Evolutionary conservation across 1,140 invertebrate species (phyloP).

Genomic region (Tribolium castaneum): DNA sequence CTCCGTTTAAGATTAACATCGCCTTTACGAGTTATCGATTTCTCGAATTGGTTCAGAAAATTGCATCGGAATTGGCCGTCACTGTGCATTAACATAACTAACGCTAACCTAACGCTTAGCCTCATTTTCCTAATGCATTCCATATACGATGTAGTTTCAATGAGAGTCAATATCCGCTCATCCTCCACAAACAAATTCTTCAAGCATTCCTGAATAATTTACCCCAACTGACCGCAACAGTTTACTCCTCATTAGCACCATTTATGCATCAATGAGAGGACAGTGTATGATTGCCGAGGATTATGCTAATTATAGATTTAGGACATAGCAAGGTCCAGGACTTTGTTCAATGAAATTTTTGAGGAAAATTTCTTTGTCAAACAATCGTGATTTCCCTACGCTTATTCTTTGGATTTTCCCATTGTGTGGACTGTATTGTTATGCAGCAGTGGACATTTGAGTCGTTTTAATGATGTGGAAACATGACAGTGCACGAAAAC

Average conservation of each 20-base stretch:
- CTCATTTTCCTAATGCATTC: not conserved
- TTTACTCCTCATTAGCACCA: conserved; percentile 25
- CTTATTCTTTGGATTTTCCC: not conserved
- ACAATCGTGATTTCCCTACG: not conserved
- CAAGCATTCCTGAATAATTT: conserved; percentile 13
- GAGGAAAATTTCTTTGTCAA: not conserved
- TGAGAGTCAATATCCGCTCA: not conserved
- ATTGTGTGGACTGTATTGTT: not conserved
- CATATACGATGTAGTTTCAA: not conserved
- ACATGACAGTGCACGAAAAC: not conserved
- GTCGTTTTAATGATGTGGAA: not conserved
- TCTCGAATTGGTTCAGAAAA: not conserved
- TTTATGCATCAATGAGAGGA: conserved; percentile 10
- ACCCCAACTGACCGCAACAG: conserved; percentile 1
- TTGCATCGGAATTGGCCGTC: not conserved
- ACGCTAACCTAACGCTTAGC: not conserved
- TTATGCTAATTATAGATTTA: conserved; percentile 8
- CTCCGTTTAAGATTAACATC: not conserved
- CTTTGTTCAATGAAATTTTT: not conserved
- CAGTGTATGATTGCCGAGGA: not conserved
- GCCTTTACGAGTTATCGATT: conserved; percentile 3
- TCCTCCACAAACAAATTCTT: conserved; percentile 19
- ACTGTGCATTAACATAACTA: not conserved
- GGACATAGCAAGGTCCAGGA: not conserved
- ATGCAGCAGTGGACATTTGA: not conserved